Percentiles rank a stretch among this genome's conserved stretches.
phyloP scores from a whole-genome alignment of 2,113 vertebrate species.

The Mormyrus iriodes region DNA sequence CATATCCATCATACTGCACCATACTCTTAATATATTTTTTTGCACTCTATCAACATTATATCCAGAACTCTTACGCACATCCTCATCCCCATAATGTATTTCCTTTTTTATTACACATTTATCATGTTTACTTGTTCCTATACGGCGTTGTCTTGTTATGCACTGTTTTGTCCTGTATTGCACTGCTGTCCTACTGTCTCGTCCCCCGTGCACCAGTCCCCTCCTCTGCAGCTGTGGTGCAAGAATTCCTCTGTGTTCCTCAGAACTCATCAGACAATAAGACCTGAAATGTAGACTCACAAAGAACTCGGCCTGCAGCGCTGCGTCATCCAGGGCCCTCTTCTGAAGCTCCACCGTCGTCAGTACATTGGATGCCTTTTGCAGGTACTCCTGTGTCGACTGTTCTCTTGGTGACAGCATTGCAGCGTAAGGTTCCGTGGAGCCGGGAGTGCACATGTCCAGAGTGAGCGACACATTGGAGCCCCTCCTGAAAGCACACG shows the following conservation, averaged over 20 bases:
- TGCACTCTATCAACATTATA: not conserved
- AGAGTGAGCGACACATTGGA: conserved; percentile 95
- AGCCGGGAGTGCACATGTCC: conserved; percentile 96
- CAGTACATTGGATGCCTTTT: conserved; percentile 75
- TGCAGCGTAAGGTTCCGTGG: conserved; percentile 84
- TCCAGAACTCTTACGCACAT: not conserved
- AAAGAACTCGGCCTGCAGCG: conserved; percentile 90
- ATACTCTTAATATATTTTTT: not conserved
- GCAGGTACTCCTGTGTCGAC: conserved; percentile 82
- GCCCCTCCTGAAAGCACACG: conserved; percentile 71
- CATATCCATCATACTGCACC: not conserved
- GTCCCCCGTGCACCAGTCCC: not conserved
- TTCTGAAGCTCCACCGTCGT: conserved; percentile 77
- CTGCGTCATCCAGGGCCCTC: conserved; percentile 85
- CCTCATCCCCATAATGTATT: not conserved
- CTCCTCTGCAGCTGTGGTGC: not conserved
- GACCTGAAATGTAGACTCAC: conserved; percentile 58
- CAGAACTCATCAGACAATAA: not conserved
- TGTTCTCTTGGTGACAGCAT: conserved; percentile 89
- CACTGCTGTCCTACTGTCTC: not conserved
- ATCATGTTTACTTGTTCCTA: not conserved
- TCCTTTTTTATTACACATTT: not conserved
- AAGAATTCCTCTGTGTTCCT: not conserved
- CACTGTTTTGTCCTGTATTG: not conserved
- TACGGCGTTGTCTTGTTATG: not conserved